These are phyloP conservation scores for Papilio helenus DNA, from an alignment of 1,140 invertebrate genomes.

Conservation along the genomic window DNA sequence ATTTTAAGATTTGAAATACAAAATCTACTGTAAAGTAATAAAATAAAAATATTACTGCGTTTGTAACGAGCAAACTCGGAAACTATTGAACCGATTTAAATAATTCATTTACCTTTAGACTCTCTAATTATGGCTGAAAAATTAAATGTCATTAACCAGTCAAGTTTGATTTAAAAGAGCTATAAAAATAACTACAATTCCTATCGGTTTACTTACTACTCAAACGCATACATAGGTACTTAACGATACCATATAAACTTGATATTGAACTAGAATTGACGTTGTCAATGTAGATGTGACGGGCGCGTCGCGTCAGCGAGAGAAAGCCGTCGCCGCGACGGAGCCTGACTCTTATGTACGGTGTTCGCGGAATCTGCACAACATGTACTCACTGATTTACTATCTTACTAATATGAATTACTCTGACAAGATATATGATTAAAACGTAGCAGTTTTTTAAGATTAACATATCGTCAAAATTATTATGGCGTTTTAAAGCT, in stretches of 20 bases:
- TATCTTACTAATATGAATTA: background rate
- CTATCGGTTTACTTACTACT: too few species aligned
- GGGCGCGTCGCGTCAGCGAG: slow-evolving; percentile 1
- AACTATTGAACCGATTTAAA: too few species aligned
- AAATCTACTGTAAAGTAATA: background rate
- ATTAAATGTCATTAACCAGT: too few species aligned
- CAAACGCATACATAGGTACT: background rate
- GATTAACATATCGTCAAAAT: too few species aligned
- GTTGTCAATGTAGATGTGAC: slow-evolving; percentile 13
- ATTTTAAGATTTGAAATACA: background rate
- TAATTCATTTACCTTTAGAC: too few species aligned
- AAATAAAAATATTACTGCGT: too few species aligned
- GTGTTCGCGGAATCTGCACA: slow-evolving; percentile 4
- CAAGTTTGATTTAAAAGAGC: too few species aligned
- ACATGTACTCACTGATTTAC: background rate
- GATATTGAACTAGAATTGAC: slow-evolving; percentile 22
- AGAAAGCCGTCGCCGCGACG: slow-evolving; percentile 11
- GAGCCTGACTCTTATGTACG: background rate
- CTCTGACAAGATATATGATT: background rate
- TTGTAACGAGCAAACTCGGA: too few species aligned
- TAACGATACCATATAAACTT: background rate
- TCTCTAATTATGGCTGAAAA: too few species aligned
- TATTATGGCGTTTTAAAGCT: slow-evolving; percentile 30
- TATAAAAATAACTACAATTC: too few species aligned
- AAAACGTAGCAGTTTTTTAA: too few species aligned